Evolutionary conservation across 1,140 invertebrate genomes (phyloP).

Genomic region (Maconellicoccus hirsutus): DNA sequence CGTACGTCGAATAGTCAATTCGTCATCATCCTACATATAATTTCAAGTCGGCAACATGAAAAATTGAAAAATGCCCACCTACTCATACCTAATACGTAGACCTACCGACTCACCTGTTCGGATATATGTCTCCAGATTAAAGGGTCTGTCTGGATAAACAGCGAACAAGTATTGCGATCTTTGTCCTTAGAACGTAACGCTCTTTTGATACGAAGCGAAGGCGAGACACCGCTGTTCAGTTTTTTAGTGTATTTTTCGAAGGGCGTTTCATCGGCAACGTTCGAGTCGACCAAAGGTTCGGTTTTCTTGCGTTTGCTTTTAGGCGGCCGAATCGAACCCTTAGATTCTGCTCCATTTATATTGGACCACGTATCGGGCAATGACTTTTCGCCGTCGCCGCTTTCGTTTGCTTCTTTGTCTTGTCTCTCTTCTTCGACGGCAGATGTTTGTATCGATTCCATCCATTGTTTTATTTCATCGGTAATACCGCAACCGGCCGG

Average conservation of each 20-base stretch:
- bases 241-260: slow-evolving; percentile 52
- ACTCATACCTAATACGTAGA: no score
- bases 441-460: slow-evolving; percentile 82
- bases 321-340: not conserved
- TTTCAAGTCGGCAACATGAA: no score
- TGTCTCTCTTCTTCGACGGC: slow-evolving; percentile 46
- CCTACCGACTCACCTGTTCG: slow-evolving; percentile 42
- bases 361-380: not conserved
- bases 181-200: slow-evolving; percentile 49
- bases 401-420: not conserved
- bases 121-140: slow-evolving; percentile 88
- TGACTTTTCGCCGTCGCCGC: not conserved
- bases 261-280: slow-evolving; percentile 34
- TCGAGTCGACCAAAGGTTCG: slow-evolving; percentile 4
- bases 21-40: no score
- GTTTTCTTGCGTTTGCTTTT: slow-evolving; percentile 19
- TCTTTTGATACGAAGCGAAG: slow-evolving; percentile 36
- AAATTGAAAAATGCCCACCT: no score
- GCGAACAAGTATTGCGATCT: slow-evolving; percentile 75
- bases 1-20: no score
- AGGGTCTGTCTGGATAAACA: slow-evolving; percentile 96
- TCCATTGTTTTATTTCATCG: slow-evolving; percentile 77
- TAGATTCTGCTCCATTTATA: not conserved
- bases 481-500: slow-evolving; percentile 75
- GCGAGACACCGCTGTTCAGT: slow-evolving; percentile 39